Base-by-base conservation (phyloP, 2,797 vertebrate genomes). In the Platalea minor region DNA sequence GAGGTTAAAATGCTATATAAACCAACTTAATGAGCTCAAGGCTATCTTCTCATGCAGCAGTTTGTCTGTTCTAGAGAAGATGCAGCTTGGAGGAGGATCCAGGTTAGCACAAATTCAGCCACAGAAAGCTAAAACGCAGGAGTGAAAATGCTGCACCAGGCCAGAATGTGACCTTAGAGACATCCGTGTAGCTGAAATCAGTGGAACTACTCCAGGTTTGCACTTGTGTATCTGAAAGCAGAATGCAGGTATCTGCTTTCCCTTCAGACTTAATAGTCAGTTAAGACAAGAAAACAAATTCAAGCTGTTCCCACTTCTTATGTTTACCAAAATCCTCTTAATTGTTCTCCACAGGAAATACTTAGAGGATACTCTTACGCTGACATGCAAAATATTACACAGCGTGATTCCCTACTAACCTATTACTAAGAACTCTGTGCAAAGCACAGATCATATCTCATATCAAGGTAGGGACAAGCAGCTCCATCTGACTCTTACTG, bases 231-330 rank as follows among this genome's bases (percentile, higher is more conserved):
- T 92, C 75, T 68, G 56, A 61, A 91, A 91, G 84, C 16, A 91
- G 45, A 87, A 91, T 6, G 19, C 57, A 93, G 24, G 31, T 89
- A 85, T 39, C 91, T 85, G 70, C 72, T 83, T 91, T 85, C 70
- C 29, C 64, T 91, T 89, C 48, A 50, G 56, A 74, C 39, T 82
- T 45, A 50, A 70, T 50, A 50, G 25, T 79, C 76, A 74, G 13
- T 41, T 35, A 87, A 68, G 29, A 64, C 70, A 82, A 13, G 10
- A 85, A 95, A 80, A 74, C 82, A 72, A 88, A 79, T 72, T 68
- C 93, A 96, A 73, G 88, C 83, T 96, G 94, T 93, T 98, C 96
- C 95, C 83, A 96, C 79, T 97, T 96, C 93, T 88, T 92, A 73
- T 37, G 89, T 96, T 97, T 96, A 91, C 26, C 33, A 84, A 97